Conservation (phyloP, 37 sponge, comb jelly and placozoan genomes). For the Cliona cf. orientalis region DNA sequence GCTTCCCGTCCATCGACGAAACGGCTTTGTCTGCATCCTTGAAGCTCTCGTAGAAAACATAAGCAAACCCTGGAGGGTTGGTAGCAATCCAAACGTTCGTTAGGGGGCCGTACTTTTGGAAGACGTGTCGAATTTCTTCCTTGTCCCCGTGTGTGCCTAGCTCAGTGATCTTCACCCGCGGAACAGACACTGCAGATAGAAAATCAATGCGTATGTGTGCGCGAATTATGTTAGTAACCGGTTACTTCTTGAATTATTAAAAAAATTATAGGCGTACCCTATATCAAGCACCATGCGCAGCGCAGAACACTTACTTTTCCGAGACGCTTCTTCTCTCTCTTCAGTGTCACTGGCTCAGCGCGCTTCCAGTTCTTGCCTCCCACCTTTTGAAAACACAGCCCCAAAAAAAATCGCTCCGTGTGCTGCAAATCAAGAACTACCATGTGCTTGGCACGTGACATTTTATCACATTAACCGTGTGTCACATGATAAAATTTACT, state of each 20-base stretch:
- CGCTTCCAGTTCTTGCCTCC: neutral
- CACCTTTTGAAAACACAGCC: too few species aligned
- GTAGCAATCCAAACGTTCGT: conserved; percentile 84
- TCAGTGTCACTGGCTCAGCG: neutral
- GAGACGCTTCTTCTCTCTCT: neutral
- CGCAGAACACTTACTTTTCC: too few species aligned
- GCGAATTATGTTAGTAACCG: neutral
- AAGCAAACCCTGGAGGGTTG: conserved; percentile 93
- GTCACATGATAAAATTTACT: too few species aligned
- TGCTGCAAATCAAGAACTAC: too few species aligned
- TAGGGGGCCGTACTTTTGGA: conserved; percentile 49
- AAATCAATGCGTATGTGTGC: neutral
- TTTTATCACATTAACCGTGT: too few species aligned
- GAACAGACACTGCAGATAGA: conserved; percentile 53
- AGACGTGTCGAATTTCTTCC: conserved; percentile 64
- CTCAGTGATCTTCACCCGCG: conserved; percentile 67
- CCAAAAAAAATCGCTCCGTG: too few species aligned
- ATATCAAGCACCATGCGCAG: too few species aligned
- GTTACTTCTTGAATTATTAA: neutral
- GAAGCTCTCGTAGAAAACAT: conserved; percentile 67
- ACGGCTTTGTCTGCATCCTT: conserved; percentile 85
- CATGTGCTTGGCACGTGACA: too few species aligned
- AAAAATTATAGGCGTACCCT: neutral
- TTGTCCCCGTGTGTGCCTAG: conserved; percentile 68
- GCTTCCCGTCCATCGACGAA: conserved; percentile 37